Base-by-base conservation (phyloP, 2,797 vertebrate genomes). In the Chaetodon trifasciatus region DNA sequence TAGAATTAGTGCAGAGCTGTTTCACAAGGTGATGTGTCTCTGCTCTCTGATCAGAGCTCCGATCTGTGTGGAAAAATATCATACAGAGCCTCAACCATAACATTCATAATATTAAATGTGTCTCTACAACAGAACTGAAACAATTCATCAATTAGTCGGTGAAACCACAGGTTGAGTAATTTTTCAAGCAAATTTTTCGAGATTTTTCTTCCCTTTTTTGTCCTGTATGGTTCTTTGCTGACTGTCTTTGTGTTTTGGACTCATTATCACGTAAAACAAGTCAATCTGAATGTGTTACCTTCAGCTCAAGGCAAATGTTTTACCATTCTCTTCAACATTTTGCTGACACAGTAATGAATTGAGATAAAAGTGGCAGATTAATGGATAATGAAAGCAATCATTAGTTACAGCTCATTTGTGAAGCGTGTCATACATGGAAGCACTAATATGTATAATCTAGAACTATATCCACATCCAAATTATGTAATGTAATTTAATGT, bases 81-180 rank as follows among this genome's bases (percentile, higher is more conserved):
- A 9, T n/a, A 47, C n/a, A 2, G 11, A 47, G 60, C 12, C 44
- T 11, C 1, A 70, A 21, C 23, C 21, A 9, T 6, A 19, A 17
- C 5, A 44, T 53, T 53, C n/a, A 23, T 24, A 35, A 1, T 10
- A 15, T 28, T 32, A 40, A 50, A 55, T 12, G 11, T 1, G 47
- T 21, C 21, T 39, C 15, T 53, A 24, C 46, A 2, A 23, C 21
- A n/a, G 8, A 7, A 3, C 65, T 44, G 4, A 68, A 76, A 44
- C 5, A 32, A n/a, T 12, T 8, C 15, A 19, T 44, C 5, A 0
- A 9, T 40, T 10, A 16, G 21, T 21, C 7, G 0, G 1, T 0
- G 11, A 57, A 46, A 9, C 7, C 28, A 32, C 2, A 32, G 2
- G 12, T 53, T 17, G 1, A 39, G 9, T 70, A 0, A 19, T 28